Evolutionary conservation across 2,888 invertebrate species (phyloP).

Genomic region (Netelia inedita): DNA sequence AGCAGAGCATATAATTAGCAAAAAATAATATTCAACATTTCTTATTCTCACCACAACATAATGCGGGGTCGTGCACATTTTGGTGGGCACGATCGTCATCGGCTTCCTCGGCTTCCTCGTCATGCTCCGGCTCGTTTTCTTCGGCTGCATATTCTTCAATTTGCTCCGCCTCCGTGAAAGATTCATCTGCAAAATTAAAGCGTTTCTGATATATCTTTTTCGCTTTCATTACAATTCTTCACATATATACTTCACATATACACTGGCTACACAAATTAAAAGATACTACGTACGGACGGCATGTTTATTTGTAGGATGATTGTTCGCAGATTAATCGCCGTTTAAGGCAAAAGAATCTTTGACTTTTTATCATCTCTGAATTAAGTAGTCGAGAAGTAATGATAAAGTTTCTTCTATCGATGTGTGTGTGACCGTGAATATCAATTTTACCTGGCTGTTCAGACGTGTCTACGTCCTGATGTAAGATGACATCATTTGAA

Average conservation of each 20-base stretch:
- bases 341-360: neutral
- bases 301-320: neutral
- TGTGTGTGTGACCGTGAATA: neutral
- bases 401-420: too few species aligned
- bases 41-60: slow-evolving; percentile 3
- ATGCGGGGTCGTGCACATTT: neutral
- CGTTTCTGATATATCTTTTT: neutral
- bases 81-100: neutral
- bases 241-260: too few species aligned
- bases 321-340: neutral
- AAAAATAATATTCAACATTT: neutral
- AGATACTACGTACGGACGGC: too few species aligned
- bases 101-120: neutral
- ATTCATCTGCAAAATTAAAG: too few species aligned
- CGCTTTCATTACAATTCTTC: neutral
- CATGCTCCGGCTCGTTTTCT: too few species aligned
- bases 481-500: neutral
- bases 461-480: neutral
- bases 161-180: too few species aligned
- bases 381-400: too few species aligned
- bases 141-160: too few species aligned
- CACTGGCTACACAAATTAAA: neutral
- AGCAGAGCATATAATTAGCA: neutral
- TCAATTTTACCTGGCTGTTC: neutral
- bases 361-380: neutral